phyloP scores from a whole-genome alignment of 2,113 vertebrate genomes.

The Alaudala cheleensis region DNA sequence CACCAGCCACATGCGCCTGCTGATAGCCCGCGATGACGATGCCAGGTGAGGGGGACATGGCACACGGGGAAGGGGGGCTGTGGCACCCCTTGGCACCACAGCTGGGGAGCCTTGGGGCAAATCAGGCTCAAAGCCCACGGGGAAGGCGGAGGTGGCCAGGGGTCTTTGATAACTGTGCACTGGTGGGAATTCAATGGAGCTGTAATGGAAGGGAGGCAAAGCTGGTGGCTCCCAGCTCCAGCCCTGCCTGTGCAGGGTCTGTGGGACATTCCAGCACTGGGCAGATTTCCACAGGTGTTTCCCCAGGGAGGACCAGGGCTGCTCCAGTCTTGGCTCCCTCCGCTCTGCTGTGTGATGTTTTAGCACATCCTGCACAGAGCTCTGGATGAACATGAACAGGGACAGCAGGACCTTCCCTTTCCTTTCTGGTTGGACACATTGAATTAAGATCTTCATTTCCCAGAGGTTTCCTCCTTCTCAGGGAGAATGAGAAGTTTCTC shows the following conservation, averaged over 20 bases:
- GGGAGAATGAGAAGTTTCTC: neutral
- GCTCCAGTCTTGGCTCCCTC: neutral
- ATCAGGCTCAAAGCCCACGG: accelerated
- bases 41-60: conserved; percentile 74
- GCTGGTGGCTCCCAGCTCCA: neutral
- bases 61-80: accelerated
- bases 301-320: neutral
- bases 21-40: conserved; percentile 86
- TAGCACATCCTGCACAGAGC: neutral
- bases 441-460: neutral
- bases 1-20: conserved; percentile 89
- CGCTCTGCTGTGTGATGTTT: neutral
- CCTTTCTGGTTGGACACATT: neutral
- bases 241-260: neutral
- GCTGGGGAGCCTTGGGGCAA: neutral
- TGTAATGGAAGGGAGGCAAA: neutral
- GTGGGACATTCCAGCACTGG: neutral
- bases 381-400: neutral
- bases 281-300: neutral
- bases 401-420: neutral
- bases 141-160: neutral
- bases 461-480: neutral
- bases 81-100: accelerated
- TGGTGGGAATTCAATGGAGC: accelerated
- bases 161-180: neutral